phyloP scores from a whole-genome alignment of 2,797 vertebrate species.

The Tenualosa ilisha region DNA sequence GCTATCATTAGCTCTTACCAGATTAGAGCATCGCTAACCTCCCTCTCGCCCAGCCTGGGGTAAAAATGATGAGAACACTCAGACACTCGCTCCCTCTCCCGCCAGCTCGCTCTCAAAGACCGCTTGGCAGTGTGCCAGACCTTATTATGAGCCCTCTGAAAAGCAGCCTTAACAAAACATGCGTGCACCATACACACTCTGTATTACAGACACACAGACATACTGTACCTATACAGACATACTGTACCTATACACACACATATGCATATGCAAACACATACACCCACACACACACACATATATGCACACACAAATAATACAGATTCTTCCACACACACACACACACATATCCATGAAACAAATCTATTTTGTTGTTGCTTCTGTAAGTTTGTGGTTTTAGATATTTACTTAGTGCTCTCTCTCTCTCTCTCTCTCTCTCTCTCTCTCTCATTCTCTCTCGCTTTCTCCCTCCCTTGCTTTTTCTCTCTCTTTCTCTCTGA shows the following conservation, averaged over 20 bases:
- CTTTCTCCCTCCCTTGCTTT: background rate
- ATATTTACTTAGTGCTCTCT: background rate
- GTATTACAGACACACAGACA: background rate
- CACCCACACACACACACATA: slow-evolving; percentile 1
- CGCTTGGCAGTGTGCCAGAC: background rate
- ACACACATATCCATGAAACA: background rate
- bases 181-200: background rate
- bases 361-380: background rate
- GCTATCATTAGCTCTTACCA: slow-evolving; percentile 63
- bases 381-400: background rate
- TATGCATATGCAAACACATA: slow-evolving; percentile 12
- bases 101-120: background rate
- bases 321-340: background rate
- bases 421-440: background rate
- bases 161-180: background rate
- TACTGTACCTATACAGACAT: background rate
- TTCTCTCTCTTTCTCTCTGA: background rate
- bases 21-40: slow-evolving; percentile 62
- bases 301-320: slow-evolving; percentile 5
- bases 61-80: slow-evolving; percentile 57
- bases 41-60: slow-evolving; percentile 59
- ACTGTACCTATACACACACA: slow-evolving; percentile 26
- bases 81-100: slow-evolving; percentile 26
- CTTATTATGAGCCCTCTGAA: background rate
- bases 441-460: background rate